phyloP scores from a whole-genome alignment of 2,113 vertebrate species.

The Bagarius yarrelli region DNA sequence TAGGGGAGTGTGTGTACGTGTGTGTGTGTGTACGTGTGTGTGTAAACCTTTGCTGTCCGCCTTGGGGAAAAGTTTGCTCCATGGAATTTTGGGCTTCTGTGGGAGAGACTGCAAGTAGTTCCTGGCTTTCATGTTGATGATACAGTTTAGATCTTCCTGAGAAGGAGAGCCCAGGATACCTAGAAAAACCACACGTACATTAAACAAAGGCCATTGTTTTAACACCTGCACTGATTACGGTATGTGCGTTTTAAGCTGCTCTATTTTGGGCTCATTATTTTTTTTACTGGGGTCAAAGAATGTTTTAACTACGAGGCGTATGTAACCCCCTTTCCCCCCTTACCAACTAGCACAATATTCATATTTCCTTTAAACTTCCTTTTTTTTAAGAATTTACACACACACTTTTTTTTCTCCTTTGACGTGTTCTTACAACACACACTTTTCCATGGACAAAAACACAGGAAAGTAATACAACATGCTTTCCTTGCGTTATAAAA shows the following conservation, averaged over 20 bases:
- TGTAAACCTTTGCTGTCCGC: slow-evolving; percentile 77
- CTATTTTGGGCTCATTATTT: neutral
- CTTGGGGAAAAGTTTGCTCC: slow-evolving; percentile 78
- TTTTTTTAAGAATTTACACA: no score
- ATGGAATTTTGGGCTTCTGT: slow-evolving; percentile 79
- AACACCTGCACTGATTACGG: neutral
- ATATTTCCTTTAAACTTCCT: no score
- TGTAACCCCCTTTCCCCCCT: no score
- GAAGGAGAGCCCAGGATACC: slow-evolving; percentile 83
- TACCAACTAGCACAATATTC: no score
- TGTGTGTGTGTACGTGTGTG: neutral
- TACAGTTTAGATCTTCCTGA: slow-evolving; percentile 85
- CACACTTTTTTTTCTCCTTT: no score
- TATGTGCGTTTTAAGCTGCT: neutral
- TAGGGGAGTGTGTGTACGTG: neutral
- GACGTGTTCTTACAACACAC: no score
- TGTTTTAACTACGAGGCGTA: neutral
- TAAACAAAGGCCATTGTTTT: neutral
- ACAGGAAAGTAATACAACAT: no score
- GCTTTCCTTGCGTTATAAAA: no score
- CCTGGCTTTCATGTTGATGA: slow-evolving; percentile 87
- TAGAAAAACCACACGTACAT: slow-evolving; percentile 48
- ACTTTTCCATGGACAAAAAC: no score
- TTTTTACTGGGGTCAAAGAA: neutral
- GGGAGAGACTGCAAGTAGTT: slow-evolving; percentile 86